Conservation (phyloP, 2,113 vertebrate genomes). For the Formicarius rufipectus region DNA sequence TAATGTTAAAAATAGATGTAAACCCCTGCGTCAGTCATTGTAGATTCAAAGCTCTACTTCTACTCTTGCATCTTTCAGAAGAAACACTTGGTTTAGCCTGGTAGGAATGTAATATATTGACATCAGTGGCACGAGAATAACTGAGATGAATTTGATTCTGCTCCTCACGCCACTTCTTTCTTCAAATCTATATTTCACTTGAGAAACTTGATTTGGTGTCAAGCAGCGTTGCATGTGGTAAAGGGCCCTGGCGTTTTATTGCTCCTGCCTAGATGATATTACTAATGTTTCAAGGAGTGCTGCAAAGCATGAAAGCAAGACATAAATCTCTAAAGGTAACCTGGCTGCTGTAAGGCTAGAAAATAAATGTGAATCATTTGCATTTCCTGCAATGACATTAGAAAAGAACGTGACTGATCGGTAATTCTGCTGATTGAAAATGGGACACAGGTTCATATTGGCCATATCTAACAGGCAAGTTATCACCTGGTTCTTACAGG, state of each 20-base stretch:
- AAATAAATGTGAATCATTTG: not conserved
- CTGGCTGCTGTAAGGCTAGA: not conserved
- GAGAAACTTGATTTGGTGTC: conserved; percentile 56
- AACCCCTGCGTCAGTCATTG: not conserved
- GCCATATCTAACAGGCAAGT: not conserved
- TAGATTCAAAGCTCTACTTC: not conserved
- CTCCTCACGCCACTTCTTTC: not conserved
- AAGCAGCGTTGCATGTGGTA: conserved; percentile 3
- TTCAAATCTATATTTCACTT: conserved; percentile 39
- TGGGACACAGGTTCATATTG: not conserved
- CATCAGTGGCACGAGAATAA: not conserved
- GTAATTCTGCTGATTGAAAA: conserved; percentile 40
- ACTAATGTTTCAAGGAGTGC: conserved; percentile 47
- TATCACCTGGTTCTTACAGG: not conserved
- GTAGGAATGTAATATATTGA: conserved; percentile 34
- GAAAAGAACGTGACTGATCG: conserved; percentile 18
- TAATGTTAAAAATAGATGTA: conserved; percentile 3
- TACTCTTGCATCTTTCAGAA: not conserved
- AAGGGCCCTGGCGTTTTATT: conserved; percentile 36
- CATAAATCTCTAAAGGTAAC: conserved; percentile 37
- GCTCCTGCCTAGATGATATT: conserved; percentile 46
- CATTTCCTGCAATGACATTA: conserved; percentile 33
- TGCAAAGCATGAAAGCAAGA: conserved; percentile 49
- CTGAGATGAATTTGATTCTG: conserved; percentile 37
- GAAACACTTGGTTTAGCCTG: not conserved